Evolutionary conservation across 2,888 invertebrate genomes (phyloP), one percentile per base, ranked within the genome.

Genomic region (Drosophila picticornis): DNA sequence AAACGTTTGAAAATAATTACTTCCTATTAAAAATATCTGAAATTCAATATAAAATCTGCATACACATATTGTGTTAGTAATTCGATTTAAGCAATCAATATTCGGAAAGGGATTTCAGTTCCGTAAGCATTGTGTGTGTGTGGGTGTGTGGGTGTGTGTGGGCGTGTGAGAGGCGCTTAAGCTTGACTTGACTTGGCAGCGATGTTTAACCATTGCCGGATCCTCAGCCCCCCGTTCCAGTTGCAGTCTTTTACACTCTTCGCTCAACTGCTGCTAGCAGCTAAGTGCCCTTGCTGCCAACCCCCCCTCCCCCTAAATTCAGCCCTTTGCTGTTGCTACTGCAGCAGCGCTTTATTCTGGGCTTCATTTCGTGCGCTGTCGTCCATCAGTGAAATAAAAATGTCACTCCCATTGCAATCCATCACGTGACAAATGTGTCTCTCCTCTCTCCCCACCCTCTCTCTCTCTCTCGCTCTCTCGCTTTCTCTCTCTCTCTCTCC

Each of bases 331-430:
- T 46, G 22, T 11, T 59, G 31, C 16, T 52, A 53, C 34, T 48
- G 50, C 50, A 43, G 13, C 36, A 34, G 57, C 60, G 67, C 52
- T 59, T 59, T 74, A 48, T 64, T 55, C 74, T 53, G 77, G 72
- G 70, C 83, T 84, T 75, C 80, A 85, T 85, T 90, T 80, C 80
- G 88, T 88, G 88, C 80, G 63, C 84, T 88, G 88, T 88, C 92
- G 92, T 92, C 91, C 91, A 92, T 92, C 92, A 92, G 92, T 82
- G 90, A 91, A 92, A 92, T 92, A 92, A 92, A 92, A 92, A 92
- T 91, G 92, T 92, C 92, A 92, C 92, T 91, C 91, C 92, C 91
- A 92, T 91, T 91, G 92, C 92, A 92, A 92, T 92, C 91, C 91
- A 92, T 92, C 91, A 92, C 91, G 90, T 90, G 91, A 91, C 90